These are phyloP conservation scores for Bos indicus DNA, from an alignment of 2,113 vertebrate genomes.

Conservation along the genomic window DNA sequence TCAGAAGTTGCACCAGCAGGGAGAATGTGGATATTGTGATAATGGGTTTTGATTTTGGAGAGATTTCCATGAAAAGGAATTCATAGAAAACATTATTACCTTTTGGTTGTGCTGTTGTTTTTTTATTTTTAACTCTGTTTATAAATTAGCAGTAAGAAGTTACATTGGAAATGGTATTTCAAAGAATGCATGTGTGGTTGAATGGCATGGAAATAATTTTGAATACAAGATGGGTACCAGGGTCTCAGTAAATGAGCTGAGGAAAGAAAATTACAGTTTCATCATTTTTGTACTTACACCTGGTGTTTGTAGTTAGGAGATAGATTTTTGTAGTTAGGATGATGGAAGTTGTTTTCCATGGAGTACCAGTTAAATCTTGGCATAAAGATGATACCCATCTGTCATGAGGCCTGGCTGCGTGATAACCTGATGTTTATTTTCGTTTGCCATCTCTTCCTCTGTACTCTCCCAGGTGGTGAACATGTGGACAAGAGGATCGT, in stretches of 20 bases:
- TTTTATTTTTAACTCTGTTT: not conserved
- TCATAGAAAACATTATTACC: not conserved
- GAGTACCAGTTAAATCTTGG: not conserved
- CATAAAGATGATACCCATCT: not conserved
- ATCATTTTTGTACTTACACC: not conserved
- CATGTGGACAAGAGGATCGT: not conserved
- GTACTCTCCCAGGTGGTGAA: slow-evolving; percentile 13
- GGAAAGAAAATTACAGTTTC: not conserved
- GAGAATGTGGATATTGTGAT: not conserved
- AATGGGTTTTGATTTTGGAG: not conserved
- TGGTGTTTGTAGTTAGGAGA: not conserved
- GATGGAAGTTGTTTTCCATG: not conserved
- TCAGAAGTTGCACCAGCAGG: not conserved
- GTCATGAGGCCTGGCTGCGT: not conserved
- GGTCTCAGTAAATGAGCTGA: not conserved
- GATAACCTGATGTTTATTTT: not conserved
- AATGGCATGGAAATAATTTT: not conserved
- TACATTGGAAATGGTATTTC: not conserved
- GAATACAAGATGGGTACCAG: not conserved
- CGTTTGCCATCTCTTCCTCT: not conserved
- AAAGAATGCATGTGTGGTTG: not conserved
- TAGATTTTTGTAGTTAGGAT: not conserved
- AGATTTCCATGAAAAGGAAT: not conserved
- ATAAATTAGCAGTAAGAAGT: not conserved
- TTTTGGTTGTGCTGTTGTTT: not conserved